A percentile compares a stretch with the other conserved stretches of the same genome.
Evolutionary conservation across 2,797 vertebrate species (phyloP).

Genomic region (Brachymystax lenok): DNA sequence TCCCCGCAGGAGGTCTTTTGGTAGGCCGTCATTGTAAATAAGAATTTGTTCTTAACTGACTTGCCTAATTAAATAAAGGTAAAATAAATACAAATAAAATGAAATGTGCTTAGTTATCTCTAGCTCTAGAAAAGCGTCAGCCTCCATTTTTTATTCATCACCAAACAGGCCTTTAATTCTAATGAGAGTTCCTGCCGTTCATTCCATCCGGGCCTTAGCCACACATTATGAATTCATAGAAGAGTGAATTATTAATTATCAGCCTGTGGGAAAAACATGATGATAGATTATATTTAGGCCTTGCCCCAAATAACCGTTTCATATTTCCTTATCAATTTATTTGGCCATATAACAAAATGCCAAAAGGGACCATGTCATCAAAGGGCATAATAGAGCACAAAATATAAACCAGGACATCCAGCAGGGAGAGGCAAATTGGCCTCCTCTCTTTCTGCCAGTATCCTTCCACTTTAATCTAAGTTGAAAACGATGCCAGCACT

Average conservation of each 20-base stretch:
- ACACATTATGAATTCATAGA: neutral
- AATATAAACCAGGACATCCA: neutral
- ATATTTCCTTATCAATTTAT: constrained; percentile 10
- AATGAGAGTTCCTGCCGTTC: neutral
- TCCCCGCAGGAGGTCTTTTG: no score
- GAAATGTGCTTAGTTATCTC: neutral
- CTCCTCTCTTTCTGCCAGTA: neutral
- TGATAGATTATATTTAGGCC: constrained; percentile 10
- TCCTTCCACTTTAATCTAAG: neutral
- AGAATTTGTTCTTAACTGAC: no score
- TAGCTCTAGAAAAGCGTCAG: neutral
- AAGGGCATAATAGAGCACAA: no score
- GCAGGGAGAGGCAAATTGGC: neutral
- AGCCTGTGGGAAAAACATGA: constrained; percentile 4
- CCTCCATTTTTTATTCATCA: neutral
- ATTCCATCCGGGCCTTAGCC: neutral
- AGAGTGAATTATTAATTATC: neutral
- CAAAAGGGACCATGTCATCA: neutral
- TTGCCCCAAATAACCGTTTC: neutral
- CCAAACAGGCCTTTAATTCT: neutral
- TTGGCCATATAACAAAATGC: neutral
- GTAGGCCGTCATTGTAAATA: no score
- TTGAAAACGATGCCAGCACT: neutral
- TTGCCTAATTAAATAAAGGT: no score
- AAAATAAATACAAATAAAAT: no score